A percentile compares a stretch with the other conserved stretches of the same genome.
Conservation (phyloP, 2,797 vertebrate species). For the Coregonus sp. region DNA sequence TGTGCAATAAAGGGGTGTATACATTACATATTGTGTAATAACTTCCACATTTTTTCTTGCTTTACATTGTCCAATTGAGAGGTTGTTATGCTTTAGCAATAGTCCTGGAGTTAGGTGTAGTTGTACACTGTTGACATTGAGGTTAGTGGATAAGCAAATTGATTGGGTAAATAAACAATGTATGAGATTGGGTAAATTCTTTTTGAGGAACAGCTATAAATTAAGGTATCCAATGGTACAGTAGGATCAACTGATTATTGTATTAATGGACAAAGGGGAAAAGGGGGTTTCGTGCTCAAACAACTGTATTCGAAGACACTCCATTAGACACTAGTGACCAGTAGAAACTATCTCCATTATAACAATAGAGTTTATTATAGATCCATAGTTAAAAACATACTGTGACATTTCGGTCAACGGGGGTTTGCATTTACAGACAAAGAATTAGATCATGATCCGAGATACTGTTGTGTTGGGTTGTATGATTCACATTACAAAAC, state of each 20-base stretch:
- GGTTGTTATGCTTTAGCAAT: not conserved
- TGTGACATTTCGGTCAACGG: not conserved
- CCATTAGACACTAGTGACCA: not conserved
- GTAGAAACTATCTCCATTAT: not conserved
- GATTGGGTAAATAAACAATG: not conserved
- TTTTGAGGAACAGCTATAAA: not conserved
- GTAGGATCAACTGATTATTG: not conserved
- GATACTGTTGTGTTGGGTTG: not conserved
- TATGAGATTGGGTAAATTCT: not conserved
- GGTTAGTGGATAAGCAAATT: not conserved
- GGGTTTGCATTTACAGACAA: not conserved
- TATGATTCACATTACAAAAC: not conserved
- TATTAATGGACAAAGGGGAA: not conserved
- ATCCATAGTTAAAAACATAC: not conserved
- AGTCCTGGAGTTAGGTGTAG: not conserved
- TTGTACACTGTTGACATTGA: not conserved
- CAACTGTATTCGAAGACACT: not conserved
- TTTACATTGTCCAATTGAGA: not conserved
- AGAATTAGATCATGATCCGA: not conserved
- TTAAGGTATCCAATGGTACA: not conserved
- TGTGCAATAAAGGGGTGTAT: not conserved
- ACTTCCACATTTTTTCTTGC: not conserved
- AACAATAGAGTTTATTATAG: not conserved
- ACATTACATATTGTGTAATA: slow-evolving; percentile 9
- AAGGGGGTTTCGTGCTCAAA: not conserved